A percentile compares a stretch with the other conserved stretches of the same genome.
These are phyloP conservation scores for Himantopus leucocephalus DNA, from an alignment of 2,113 vertebrate genomes.

Conservation along the genomic window DNA sequence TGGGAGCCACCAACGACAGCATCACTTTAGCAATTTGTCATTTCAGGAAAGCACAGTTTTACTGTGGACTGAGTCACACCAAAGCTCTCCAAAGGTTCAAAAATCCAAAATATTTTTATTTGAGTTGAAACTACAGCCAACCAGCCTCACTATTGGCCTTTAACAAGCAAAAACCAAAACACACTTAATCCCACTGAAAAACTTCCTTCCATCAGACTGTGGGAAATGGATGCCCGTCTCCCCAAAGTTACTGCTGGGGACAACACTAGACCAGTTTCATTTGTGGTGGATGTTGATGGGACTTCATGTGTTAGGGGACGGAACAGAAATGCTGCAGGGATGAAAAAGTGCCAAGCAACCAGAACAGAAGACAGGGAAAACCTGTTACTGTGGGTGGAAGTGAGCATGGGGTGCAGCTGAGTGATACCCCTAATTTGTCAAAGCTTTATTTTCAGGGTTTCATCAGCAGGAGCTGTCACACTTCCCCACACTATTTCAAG, in stretches of 20 bases:
- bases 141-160: background rate
- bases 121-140: background rate
- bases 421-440: background rate
- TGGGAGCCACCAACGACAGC: background rate
- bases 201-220: background rate
- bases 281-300: background rate
- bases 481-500: background rate
- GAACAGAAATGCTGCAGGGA: background rate
- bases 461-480: background rate
- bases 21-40: background rate
- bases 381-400: background rate
- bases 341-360: background rate
- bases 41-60: background rate
- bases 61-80: background rate
- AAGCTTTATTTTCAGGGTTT: background rate
- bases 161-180: background rate
- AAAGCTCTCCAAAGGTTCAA: background rate
- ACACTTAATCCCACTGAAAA: background rate
- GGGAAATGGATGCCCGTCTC: background rate
- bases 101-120: background rate
- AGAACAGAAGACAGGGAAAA: background rate
- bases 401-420: background rate
- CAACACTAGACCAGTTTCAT: background rate
- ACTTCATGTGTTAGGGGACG: background rate
- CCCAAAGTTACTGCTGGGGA: background rate